phyloP scores from a whole-genome alignment of 2,888 invertebrate species.

The Noctua janthina region DNA sequence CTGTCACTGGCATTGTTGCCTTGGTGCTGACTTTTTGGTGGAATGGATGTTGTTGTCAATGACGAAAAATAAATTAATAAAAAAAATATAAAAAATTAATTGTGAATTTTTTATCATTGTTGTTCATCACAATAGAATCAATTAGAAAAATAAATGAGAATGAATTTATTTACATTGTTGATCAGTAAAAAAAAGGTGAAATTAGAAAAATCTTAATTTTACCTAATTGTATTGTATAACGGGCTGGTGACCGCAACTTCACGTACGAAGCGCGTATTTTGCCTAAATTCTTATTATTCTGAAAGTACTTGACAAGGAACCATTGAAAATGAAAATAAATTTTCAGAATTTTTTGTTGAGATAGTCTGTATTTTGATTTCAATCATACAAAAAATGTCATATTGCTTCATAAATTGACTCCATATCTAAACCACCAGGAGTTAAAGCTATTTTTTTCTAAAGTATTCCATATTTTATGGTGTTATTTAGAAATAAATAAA shows the following conservation, averaged over 20 bases:
- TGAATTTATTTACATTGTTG: background rate
- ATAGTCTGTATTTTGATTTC: background rate
- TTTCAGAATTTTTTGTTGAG: background rate
- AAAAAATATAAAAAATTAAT: background rate
- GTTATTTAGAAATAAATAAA: conserved; percentile 34
- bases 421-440: conserved; percentile 36
- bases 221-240: too few species aligned
- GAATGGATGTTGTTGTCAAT: conserved; percentile 14
- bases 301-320: background rate
- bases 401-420: background rate
- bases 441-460: conserved; percentile 41
- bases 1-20: conserved; percentile 58
- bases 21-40: conserved; percentile 28
- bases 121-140: background rate
- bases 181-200: background rate
- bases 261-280: too few species aligned
- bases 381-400: background rate
- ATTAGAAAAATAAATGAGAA: background rate
- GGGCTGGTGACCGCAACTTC: too few species aligned
- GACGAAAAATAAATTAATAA: too few species aligned
- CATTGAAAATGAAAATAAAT: background rate
- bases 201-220: background rate
- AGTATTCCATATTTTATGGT: conserved; percentile 18
- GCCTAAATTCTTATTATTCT: too few species aligned
- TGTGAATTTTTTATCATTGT: too few species aligned